phyloP scores from a whole-genome alignment of 2,113 vertebrate species.

The Equus quagga region DNA sequence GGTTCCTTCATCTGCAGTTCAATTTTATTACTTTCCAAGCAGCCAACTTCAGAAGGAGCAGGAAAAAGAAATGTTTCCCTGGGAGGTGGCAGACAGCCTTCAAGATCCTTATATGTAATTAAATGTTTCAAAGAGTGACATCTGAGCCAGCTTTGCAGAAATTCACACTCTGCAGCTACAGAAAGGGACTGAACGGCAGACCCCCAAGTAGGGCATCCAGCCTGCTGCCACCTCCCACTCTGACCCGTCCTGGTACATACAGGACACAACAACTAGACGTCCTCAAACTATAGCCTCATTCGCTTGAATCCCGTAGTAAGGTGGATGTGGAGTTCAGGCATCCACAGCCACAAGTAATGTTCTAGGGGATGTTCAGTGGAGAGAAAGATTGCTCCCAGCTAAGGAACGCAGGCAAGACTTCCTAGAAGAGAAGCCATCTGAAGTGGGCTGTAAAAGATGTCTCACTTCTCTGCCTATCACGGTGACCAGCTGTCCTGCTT shows the following conservation, averaged over 20 bases:
- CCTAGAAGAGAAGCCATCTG: not conserved
- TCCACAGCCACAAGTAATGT: not conserved
- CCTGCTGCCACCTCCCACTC: not conserved
- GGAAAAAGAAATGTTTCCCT: constrained; percentile 47
- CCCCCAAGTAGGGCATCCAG: not conserved
- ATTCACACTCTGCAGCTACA: not conserved
- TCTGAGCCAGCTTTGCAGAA: not conserved
- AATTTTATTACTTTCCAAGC: constrained; percentile 47
- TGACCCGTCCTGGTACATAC: not conserved
- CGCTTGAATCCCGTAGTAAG: not conserved
- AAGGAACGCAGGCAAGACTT: not conserved
- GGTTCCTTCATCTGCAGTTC: constrained; percentile 17
- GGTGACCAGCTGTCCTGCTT: not conserved
- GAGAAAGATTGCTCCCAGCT: not conserved
- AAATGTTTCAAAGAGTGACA: constrained; percentile 49
- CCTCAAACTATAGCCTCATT: not conserved
- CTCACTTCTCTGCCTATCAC: not conserved
- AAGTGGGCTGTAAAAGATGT: not conserved
- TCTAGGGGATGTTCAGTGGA: not conserved
- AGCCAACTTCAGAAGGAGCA: constrained; percentile 51
- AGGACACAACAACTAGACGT: not conserved
- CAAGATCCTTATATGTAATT: constrained; percentile 57
- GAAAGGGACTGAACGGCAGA: not conserved
- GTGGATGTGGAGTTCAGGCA: not conserved
- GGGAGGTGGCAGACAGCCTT: constrained; percentile 47